These are phyloP conservation scores for Lepidotrigona ventralis DNA, from an alignment of 1,140 invertebrate species.

Conservation along the genomic window DNA sequence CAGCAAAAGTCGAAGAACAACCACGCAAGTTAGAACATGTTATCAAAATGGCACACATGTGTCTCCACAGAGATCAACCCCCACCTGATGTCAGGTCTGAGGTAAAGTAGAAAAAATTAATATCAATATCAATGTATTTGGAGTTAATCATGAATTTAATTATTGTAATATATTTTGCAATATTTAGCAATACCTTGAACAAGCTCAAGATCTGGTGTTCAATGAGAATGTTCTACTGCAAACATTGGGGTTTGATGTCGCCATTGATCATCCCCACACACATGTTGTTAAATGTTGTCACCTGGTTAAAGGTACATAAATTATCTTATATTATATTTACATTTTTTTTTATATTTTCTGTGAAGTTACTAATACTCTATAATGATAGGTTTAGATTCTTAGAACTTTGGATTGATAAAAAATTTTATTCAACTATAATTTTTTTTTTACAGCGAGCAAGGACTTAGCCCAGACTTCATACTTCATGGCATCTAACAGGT, in stretches of 20 bases:
- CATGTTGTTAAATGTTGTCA: slow-evolving; percentile 97
- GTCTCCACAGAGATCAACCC: slow-evolving; percentile 84
- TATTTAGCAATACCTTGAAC: slow-evolving; percentile 87
- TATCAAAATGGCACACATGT: slow-evolving; percentile 93
- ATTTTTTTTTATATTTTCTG: neutral
- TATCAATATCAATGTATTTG: neutral
- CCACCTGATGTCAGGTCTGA: slow-evolving; percentile 87
- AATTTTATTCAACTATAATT: neutral
- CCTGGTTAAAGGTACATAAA: slow-evolving; percentile 91
- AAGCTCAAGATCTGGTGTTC: slow-evolving; percentile 94
- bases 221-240: slow-evolving; percentile 98
- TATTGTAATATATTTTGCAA: slow-evolving; percentile 35
- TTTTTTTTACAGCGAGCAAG: slow-evolving; percentile 88
- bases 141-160: neutral
- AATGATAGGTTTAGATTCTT: neutral
- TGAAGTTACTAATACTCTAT: neutral
- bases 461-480: slow-evolving; percentile 98
- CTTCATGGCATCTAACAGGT: slow-evolving; percentile 98
- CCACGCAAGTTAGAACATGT: slow-evolving; percentile 97
- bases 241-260: slow-evolving; percentile 97
- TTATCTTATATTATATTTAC: neutral
- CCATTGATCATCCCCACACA: slow-evolving; percentile 98
- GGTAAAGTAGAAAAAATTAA: slow-evolving; percentile 75
- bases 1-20: slow-evolving; percentile 98
- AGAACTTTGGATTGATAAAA: neutral